phyloP scores from a whole-genome alignment of 2,797 vertebrate species.

The Gymnocypris eckloni region DNA sequence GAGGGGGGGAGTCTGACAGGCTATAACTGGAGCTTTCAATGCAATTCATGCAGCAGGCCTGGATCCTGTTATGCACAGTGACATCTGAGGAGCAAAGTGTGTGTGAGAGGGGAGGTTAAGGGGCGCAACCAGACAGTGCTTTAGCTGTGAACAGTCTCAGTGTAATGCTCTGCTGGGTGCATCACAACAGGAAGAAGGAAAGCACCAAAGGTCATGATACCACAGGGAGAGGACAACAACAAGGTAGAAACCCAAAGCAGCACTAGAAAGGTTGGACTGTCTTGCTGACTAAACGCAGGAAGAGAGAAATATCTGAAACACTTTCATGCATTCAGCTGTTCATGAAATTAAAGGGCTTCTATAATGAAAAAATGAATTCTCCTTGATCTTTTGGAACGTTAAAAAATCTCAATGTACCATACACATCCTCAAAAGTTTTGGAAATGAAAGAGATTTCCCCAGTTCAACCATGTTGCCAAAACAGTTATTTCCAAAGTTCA shows the following conservation, averaged over 20 bases:
- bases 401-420: background rate
- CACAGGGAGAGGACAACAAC: constrained; percentile 57
- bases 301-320: background rate
- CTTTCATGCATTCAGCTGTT: background rate
- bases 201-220: constrained; percentile 71
- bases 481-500: background rate
- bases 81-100: constrained; percentile 9
- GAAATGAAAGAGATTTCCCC: background rate
- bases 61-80: constrained; percentile 43
- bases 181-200: constrained; percentile 72
- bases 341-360: background rate
- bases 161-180: constrained; percentile 79
- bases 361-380: background rate
- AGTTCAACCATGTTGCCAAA: background rate
- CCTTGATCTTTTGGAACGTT: background rate
- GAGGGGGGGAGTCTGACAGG: constrained; percentile 50
- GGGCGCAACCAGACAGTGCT: constrained; percentile 76
- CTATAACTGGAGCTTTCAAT: constrained; percentile 55
- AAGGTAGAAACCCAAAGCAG: background rate
- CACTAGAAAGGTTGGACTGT: background rate
- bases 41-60: constrained; percentile 59
- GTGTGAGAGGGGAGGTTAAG: constrained; percentile 75
- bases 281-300: background rate
- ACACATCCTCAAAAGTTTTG: background rate
- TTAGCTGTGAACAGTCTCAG: constrained; percentile 74